Evolutionary conservation across 1,140 invertebrate genomes (phyloP).

Genomic region (Homarus americanus): DNA sequence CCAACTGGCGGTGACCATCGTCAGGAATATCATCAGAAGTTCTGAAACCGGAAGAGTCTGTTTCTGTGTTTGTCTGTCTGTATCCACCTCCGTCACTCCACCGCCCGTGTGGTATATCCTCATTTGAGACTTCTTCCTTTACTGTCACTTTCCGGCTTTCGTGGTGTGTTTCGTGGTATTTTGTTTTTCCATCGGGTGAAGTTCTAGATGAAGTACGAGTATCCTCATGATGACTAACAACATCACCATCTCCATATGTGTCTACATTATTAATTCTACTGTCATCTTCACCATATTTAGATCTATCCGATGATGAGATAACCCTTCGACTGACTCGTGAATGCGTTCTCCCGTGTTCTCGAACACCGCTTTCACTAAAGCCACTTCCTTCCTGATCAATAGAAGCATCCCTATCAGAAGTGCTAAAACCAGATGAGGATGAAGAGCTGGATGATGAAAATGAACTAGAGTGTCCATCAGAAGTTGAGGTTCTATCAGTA

Average conservation of each 20-base stretch:
- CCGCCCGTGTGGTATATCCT: conserved; percentile 33
- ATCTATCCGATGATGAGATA: conserved; percentile 27
- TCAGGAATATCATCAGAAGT: conserved; percentile 26
- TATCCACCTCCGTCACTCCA: conserved; percentile 53
- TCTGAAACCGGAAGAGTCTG: neutral
- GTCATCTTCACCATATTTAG: conserved; percentile 34
- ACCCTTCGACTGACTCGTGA: conserved; percentile 57
- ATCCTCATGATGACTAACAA: conserved; percentile 40
- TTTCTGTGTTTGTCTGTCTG: neutral
- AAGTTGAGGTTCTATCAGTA: conserved; percentile 22
- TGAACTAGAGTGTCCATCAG: conserved; percentile 13
- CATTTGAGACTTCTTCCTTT: conserved; percentile 24
- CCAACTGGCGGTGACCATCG: neutral
- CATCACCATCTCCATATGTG: conserved; percentile 46
- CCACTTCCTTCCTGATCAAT: conserved; percentile 45
- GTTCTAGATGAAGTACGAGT: conserved; percentile 39
- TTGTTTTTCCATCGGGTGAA: conserved; percentile 47
- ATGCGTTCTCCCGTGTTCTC: conserved; percentile 51
- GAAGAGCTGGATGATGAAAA: conserved; percentile 35
- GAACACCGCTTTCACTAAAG: neutral
- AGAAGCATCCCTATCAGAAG: neutral
- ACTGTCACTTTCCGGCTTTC: conserved; percentile 44
- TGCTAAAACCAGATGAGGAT: conserved; percentile 24
- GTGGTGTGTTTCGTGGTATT: conserved; percentile 36
- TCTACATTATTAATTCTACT: conserved; percentile 12